Percentiles rank a stretch among this genome's conserved stretches.
Evolutionary conservation across 1,140 invertebrate genomes (phyloP).

Genomic region (Dolichoris vasculosae): DNA sequence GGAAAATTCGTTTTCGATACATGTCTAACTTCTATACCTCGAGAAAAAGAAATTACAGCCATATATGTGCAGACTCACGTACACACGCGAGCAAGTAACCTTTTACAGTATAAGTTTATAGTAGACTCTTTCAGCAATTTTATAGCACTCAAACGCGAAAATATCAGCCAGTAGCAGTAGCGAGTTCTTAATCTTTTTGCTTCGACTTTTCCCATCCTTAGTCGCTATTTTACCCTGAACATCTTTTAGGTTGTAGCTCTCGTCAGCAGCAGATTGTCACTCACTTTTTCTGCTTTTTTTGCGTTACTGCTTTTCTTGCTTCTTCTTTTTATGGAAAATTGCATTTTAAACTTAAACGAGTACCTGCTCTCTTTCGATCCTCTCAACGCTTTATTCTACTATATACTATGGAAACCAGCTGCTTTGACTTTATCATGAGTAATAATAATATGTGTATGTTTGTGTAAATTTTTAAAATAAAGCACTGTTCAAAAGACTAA

Average conservation of each 20-base stretch:
- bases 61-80: not conserved
- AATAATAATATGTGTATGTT: not conserved
- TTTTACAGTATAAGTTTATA: not conserved
- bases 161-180: conserved; percentile 7
- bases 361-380: not conserved
- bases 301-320: not conserved
- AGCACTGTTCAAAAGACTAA: not conserved
- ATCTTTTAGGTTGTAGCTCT: conserved; percentile 10
- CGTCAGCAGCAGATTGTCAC: conserved; percentile 37
- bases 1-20: not conserved
- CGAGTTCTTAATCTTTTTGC: conserved; percentile 42
- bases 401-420: not conserved
- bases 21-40: not conserved
- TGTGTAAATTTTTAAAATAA: not conserved
- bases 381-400: not conserved
- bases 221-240: not conserved
- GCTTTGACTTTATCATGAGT: not conserved
- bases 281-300: conserved; percentile 23
- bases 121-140: conserved; percentile 31
- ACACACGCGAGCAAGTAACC: not conserved
- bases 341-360: conserved; percentile 45
- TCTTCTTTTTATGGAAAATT: conserved; percentile 24
- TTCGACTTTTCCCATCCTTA: not conserved
- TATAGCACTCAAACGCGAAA: conserved; percentile 30
- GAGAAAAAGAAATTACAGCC: not conserved